Conservation (phyloP, 1,140 invertebrate species). For the Antheraea pernyi region DNA sequence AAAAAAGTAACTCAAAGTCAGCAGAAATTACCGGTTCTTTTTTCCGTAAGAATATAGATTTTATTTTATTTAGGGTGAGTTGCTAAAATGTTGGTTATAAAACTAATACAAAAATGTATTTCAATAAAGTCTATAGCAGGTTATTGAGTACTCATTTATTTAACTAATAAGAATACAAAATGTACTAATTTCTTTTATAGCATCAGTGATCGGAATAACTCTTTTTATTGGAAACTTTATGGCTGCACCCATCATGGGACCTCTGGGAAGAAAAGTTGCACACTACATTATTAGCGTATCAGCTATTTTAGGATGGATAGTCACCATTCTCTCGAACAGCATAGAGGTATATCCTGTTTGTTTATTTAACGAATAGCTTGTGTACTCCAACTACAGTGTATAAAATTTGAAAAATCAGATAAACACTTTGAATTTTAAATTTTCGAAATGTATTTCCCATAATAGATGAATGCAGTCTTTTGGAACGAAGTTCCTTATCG, state of each 20-base stretch:
- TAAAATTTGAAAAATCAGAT: background rate
- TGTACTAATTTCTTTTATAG: slow-evolving; percentile 14
- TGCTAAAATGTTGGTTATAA: too few species aligned
- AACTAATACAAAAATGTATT: too few species aligned
- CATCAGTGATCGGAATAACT: slow-evolving; percentile 32
- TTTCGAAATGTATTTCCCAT: too few species aligned
- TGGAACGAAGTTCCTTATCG: too few species aligned
- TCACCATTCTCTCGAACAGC: slow-evolving; percentile 23
- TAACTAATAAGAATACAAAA: too few species aligned
- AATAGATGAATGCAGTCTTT: too few species aligned
- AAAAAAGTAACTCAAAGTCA: too few species aligned
- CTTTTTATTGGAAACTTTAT: slow-evolving; percentile 34
- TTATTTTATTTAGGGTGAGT: too few species aligned
- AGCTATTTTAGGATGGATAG: slow-evolving; percentile 32
- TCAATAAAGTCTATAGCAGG: too few species aligned
- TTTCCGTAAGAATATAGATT: too few species aligned
- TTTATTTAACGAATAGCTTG: background rate
- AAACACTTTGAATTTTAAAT: background rate
- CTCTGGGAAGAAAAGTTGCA: slow-evolving; percentile 29
- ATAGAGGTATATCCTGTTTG: slow-evolving; percentile 23
- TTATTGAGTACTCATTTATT: too few species aligned
- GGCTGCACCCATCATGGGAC: slow-evolving; percentile 30
- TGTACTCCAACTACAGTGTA: background rate
- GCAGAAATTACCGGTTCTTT: too few species aligned
- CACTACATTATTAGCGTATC: slow-evolving; percentile 27